These are phyloP conservation scores for Erebia aethiops DNA, from an alignment of 2,888 invertebrate species.

Conservation along the genomic window DNA sequence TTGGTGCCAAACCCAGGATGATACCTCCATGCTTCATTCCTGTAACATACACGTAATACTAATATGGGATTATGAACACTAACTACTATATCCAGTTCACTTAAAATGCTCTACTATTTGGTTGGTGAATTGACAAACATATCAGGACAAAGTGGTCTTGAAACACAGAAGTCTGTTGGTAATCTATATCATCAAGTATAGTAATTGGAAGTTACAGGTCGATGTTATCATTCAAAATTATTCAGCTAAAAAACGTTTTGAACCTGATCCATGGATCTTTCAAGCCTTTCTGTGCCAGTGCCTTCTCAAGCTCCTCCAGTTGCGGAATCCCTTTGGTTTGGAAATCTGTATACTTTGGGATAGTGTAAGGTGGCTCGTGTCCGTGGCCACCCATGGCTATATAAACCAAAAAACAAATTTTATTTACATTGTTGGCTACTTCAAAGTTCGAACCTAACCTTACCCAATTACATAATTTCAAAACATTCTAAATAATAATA, in stretches of 20 bases:
- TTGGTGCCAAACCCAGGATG: constrained; percentile 84
- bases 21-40: constrained; percentile 93
- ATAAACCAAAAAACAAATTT: constrained; percentile 14
- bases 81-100: no score
- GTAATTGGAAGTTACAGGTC: background rate
- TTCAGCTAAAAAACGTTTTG: background rate
- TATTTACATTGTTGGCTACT: constrained; percentile 4
- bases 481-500: background rate
- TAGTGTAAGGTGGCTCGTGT: constrained; percentile 80
- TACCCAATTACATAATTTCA: constrained; percentile 33
- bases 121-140: no score
- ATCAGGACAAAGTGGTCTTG: background rate
- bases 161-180: no score
- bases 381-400: constrained; percentile 58
- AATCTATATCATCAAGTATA: no score
- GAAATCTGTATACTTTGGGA: constrained; percentile 89
- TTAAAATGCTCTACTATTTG: no score
- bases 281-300: constrained; percentile 87
- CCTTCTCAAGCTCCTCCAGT: constrained; percentile 84
- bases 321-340: constrained; percentile 87
- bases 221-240: background rate
- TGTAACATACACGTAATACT: constrained; percentile 50
- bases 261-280: constrained; percentile 94
- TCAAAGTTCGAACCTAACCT: constrained; percentile 23
- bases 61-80: background rate